Base-by-base conservation (phyloP, 2,797 vertebrate species). In the Mormyrus hasselquistii region DNA sequence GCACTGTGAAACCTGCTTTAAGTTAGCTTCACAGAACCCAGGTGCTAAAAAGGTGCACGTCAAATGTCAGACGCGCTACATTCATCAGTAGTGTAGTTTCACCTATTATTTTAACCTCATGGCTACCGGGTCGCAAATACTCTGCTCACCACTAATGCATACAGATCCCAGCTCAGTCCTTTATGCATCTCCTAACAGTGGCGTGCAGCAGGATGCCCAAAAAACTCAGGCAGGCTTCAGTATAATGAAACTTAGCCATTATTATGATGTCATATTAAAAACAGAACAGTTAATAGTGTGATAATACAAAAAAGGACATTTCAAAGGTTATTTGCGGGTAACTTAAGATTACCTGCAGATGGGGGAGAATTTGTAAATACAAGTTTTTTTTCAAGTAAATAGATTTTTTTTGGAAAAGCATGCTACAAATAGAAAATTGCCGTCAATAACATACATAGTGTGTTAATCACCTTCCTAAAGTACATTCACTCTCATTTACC, bases 351-450 rank as follows among this genome's bases (percentile, higher is more conserved):
- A 79, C 73, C 38, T 8, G 34, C 73, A 79, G 34, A 41, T 44
- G 38, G 16, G 38, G 14, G 38, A 16, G 34, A 44, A 41, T 79
- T 79, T 79, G 73, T 44, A n/a, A 8, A 44, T 41, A n/a, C 29
- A 73, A 41, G 69, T 76, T 76, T 82, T 82, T 44, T 47, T 82
- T 47, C 76, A 82, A 82, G 76, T 47, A 82, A 44, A 82, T n/a
- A 44, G 9, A 12, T 52, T 52, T 50, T 52, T 65, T 65, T 79
- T 65, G 25, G 41, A 12, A 47, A 82, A 22, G 9, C 41, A 47
- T 79, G 38, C 41, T 82, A 82, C 6, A 82, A 82, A 79, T 44
- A 44, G 16, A 41, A 14, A 22, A 47, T 47, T 82, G 8, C 76
- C 8, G 41, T 82, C 16, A 22, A 44, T 47, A 9, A 82, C 41